Conservation (phyloP, 2,797 vertebrate genomes). For the Neoniphon sammara region DNA sequence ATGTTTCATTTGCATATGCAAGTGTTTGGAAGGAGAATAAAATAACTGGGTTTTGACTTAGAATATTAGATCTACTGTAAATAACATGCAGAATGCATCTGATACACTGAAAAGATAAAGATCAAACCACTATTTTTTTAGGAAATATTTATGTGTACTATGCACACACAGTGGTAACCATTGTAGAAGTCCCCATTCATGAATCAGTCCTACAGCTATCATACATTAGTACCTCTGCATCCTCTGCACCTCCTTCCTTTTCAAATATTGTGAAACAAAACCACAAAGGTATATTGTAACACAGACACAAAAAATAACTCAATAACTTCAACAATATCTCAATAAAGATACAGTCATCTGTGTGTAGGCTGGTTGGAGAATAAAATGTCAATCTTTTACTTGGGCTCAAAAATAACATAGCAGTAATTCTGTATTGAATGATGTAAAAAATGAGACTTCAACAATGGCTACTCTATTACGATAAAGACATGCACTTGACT, state of each 20-base stretch:
- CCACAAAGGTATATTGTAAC: not conserved
- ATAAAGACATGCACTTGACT: conserved; percentile 74
- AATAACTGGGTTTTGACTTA: not conserved
- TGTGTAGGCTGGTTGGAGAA: not conserved
- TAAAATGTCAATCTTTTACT: not conserved
- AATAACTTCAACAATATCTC: not conserved
- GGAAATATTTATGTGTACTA: conserved; percentile 30
- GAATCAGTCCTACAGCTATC: not conserved
- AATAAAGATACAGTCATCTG: conserved; percentile 27
- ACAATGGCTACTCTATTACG: conserved; percentile 67
- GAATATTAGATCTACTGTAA: conserved; percentile 21
- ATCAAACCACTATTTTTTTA: conserved; percentile 34
- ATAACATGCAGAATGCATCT: conserved; percentile 71
- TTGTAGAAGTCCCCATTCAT: conserved; percentile 72
- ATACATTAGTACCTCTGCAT: conserved; percentile 11
- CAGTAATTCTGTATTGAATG: not conserved
- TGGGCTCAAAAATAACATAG: not conserved
- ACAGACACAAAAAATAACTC: conserved; percentile 4
- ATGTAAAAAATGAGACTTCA: conserved; percentile 64
- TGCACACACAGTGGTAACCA: conserved; percentile 63
- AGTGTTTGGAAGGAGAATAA: conserved; percentile 48
- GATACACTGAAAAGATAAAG: conserved; percentile 43
- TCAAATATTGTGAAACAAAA: conserved; percentile 1
- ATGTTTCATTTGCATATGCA: not conserved
- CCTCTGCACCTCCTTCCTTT: conserved; percentile 10